phyloP scores from a whole-genome alignment of 2,888 invertebrate genomes.

The Spisula solida region DNA sequence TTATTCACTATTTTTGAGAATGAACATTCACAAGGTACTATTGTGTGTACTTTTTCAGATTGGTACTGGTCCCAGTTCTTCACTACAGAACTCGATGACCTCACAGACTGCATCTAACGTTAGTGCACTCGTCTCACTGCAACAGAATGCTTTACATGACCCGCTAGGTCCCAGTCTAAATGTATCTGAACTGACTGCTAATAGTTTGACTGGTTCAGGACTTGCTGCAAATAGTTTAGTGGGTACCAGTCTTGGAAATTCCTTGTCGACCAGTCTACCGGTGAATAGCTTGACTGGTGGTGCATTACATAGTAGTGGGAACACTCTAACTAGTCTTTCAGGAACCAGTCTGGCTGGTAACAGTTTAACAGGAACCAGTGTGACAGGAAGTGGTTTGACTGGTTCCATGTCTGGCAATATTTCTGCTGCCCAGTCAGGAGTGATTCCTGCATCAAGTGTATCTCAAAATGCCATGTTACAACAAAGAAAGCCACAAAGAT shows the following conservation, averaged over 20 bases:
- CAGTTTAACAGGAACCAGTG: slow-evolving; percentile 56
- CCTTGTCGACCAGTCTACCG: slow-evolving; percentile 63
- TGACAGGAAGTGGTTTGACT: slow-evolving; percentile 63
- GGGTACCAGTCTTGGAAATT: slow-evolving; percentile 60
- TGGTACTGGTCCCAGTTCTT: slow-evolving; percentile 77
- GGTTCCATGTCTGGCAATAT: slow-evolving; percentile 61
- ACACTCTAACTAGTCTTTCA: slow-evolving; percentile 49
- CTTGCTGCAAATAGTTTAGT: slow-evolving; percentile 55
- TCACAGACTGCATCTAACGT: slow-evolving; percentile 72
- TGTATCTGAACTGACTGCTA: slow-evolving; percentile 58
- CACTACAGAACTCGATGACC: slow-evolving; percentile 68
- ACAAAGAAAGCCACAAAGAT: slow-evolving; percentile 89
- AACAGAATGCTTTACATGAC: slow-evolving; percentile 66
- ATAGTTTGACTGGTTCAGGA: slow-evolving; percentile 54
- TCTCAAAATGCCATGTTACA: slow-evolving; percentile 75
- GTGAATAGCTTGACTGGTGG: slow-evolving; percentile 61
- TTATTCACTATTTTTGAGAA: no score
- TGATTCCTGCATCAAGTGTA: slow-evolving; percentile 62
- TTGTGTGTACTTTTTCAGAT: slow-evolving; percentile 70
- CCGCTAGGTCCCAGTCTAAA: slow-evolving; percentile 61
- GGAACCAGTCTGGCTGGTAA: slow-evolving; percentile 53
- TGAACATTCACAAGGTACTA: background rate
- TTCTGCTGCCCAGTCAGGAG: slow-evolving; percentile 63
- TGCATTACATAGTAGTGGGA: slow-evolving; percentile 60
- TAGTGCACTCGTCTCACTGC: slow-evolving; percentile 69